Evolutionary conservation across 64 coral and sea anemone species (phyloP).

Genomic region (Pachyseris speciosa): DNA sequence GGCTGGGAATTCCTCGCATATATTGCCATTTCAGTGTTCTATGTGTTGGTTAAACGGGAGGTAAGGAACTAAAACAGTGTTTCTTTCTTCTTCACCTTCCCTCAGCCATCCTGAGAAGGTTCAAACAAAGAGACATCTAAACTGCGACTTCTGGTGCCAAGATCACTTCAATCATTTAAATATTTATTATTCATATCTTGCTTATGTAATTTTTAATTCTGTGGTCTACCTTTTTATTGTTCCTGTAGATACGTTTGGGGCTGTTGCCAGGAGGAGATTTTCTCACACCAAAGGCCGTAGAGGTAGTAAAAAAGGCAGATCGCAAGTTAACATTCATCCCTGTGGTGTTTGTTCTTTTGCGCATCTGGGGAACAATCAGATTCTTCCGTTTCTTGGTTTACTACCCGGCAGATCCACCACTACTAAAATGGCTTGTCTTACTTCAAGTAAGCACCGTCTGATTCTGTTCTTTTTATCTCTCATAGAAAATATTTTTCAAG

Average conservation of each 20-base stretch:
- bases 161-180: no score
- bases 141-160: no score
- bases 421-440: constrained; percentile 26
- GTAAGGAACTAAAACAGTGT: not conserved
- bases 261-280: constrained; percentile 2
- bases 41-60: constrained; percentile 53
- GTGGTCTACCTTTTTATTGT: not conserved
- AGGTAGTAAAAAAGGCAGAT: constrained; percentile 44
- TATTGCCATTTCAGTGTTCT: constrained; percentile 69
- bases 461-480: not conserved
- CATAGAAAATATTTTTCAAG: not conserved
- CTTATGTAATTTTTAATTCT: not conserved
- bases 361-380: constrained; percentile 79
- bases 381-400: constrained; percentile 47
- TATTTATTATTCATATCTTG: no score
- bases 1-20: constrained; percentile 94
- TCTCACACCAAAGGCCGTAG: not conserved
- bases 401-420: not conserved
- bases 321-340: constrained; percentile 72
- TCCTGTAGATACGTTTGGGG: not conserved
- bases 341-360: constrained; percentile 64
- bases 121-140: no score
- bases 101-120: not conserved
- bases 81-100: not conserved
- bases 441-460: constrained; percentile 4